These are phyloP conservation scores for Pipistrellus pipistrellus DNA, from an alignment of 2,797 vertebrate species.

Conservation along the genomic window DNA sequence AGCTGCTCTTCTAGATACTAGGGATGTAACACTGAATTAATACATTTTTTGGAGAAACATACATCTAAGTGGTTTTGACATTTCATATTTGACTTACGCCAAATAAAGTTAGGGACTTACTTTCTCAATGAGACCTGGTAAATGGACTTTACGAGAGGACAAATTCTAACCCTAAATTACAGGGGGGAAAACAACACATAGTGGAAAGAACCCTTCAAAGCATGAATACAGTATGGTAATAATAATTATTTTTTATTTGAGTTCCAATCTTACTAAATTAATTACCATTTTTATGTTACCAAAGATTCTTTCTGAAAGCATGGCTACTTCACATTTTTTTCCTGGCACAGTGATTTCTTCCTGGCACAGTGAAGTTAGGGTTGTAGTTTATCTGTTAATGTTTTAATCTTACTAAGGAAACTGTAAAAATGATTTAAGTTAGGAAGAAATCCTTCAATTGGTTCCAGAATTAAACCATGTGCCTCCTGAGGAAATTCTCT, in stretches of 20 bases:
- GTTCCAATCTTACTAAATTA: conserved; percentile 66
- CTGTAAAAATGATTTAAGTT: conserved; percentile 75
- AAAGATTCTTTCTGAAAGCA: conserved; percentile 73
- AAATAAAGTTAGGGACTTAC: conserved; percentile 33
- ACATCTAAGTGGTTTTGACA: neutral
- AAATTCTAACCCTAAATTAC: conserved; percentile 30
- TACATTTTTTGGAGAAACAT: neutral
- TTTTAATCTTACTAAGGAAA: conserved; percentile 75
- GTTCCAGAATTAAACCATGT: conserved; percentile 70
- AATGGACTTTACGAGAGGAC: neutral
- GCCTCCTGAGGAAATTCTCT: conserved; percentile 45
- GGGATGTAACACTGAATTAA: neutral
- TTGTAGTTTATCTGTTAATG: conserved; percentile 68
- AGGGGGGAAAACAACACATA: neutral
- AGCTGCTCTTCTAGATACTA: neutral
- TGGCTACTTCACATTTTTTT: conserved; percentile 68
- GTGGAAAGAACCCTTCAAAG: neutral
- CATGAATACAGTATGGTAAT: neutral
- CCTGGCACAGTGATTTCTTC: conserved; percentile 64
- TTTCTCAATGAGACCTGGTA: conserved; percentile 17
- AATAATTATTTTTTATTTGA: conserved; percentile 59
- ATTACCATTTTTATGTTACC: conserved; percentile 66
- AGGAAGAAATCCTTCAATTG: conserved; percentile 68
- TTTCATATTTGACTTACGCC: neutral
- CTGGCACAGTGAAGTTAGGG: conserved; percentile 62